Percentiles rank a stretch among this genome's conserved stretches.
Evolutionary conservation across 1,140 invertebrate species (phyloP).

Genomic region (Chlorops oryzae): DNA sequence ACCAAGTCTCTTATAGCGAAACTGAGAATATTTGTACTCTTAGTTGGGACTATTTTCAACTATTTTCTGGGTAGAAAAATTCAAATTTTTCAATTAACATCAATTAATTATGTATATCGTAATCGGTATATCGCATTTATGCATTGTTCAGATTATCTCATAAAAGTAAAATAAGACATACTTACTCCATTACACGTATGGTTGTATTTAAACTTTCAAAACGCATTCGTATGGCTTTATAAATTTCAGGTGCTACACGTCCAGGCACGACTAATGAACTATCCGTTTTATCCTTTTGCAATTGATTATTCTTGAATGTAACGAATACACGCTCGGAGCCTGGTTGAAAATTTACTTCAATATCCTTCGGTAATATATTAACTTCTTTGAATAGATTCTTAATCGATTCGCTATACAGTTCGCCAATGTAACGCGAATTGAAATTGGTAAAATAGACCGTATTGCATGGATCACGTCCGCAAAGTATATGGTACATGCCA

Average conservation of each 20-base stretch:
- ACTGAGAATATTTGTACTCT: no score
- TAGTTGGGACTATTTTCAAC: no score
- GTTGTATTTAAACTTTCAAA: slow-evolving; percentile 50
- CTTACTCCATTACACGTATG: slow-evolving; percentile 50
- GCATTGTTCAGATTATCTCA: no score
- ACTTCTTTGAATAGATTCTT: slow-evolving; percentile 51
- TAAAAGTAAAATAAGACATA: neutral
- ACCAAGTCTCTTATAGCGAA: no score
- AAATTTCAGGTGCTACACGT: slow-evolving; percentile 64
- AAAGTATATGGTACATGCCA: slow-evolving; percentile 56
- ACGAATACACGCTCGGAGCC: slow-evolving; percentile 54
- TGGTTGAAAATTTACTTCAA: slow-evolving; percentile 59
- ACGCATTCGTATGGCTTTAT: slow-evolving; percentile 70
- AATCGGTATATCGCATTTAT: no score
- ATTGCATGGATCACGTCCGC: slow-evolving; percentile 64
- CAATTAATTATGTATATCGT: neutral
- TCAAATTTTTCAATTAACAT: no score
- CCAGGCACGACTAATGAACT: slow-evolving; percentile 50
- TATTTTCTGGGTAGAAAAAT: no score
- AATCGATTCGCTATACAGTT: slow-evolving; percentile 60
- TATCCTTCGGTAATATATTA: slow-evolving; percentile 46
- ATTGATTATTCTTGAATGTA: slow-evolving; percentile 52
- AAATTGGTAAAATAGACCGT: slow-evolving; percentile 67
- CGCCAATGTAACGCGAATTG: slow-evolving; percentile 64
- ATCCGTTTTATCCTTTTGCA: slow-evolving; percentile 11